A percentile compares a stretch with the other conserved stretches of the same genome.
Evolutionary conservation across 2,113 vertebrate species (phyloP).

Genomic region (Rhizomys pruinosus): DNA sequence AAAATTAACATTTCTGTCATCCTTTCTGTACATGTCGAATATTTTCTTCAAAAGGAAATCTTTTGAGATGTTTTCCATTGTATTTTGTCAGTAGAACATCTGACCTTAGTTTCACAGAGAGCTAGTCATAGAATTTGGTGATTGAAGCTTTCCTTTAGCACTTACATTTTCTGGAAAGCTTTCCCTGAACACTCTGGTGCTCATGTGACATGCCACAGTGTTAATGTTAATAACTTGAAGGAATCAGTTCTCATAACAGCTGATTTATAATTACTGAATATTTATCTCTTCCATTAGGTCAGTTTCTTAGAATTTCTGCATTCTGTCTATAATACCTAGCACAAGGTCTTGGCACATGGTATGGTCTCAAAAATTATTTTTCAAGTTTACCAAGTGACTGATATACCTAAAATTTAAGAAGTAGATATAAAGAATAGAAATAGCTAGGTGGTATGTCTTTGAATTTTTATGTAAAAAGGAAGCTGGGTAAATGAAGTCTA

Average conservation of each 20-base stretch:
- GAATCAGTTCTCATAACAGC: neutral
- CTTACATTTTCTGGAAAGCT: constrained; percentile 4
- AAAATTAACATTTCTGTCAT: constrained; percentile 26
- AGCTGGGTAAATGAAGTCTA: constrained; percentile 15
- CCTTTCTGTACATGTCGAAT: neutral
- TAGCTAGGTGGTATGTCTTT: constrained; percentile 12
- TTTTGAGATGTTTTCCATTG: neutral
- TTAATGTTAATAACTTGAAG: neutral
- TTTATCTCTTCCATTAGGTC: neutral
- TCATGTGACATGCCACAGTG: neutral
- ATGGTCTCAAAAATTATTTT: constrained; percentile 2
- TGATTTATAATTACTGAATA: neutral
- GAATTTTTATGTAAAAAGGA: constrained; percentile 42
- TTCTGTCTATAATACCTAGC: neutral
- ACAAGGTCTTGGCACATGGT: neutral
- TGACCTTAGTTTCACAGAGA: neutral
- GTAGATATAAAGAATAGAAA: neutral
- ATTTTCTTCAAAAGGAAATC: neutral
- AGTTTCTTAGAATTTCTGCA: neutral
- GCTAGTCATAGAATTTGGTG: neutral
- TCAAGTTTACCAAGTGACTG: neutral
- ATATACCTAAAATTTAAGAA: constrained; percentile 31
- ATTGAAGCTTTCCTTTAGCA: neutral
- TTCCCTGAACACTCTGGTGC: neutral
- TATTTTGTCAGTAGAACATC: neutral